Base-by-base conservation (phyloP, 1,140 invertebrate species). In the Condylostylus longicornis region DNA sequence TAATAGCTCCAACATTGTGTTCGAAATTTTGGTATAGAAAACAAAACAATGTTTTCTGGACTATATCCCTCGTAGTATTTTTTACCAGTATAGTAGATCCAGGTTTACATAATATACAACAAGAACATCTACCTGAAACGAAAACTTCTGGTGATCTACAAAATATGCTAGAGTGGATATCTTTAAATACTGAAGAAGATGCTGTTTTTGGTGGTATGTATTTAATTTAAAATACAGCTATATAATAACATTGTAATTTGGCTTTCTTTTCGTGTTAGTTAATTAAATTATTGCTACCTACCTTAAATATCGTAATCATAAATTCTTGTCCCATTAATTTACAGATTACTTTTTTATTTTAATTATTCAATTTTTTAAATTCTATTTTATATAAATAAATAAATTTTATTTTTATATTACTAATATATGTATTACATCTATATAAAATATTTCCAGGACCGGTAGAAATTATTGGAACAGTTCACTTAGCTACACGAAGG, bases 91-190 rank as follows among this genome's bases (percentile, higher is more conserved):
- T 60, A 42, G 48, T 51, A 14, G 51, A 60, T 43, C 54, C 56
- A 4, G 57, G 57, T n/a, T 27, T 20, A 0, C 23, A 58, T 55
- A 58, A 56, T 35, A 49, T 58, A 9, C 51, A 45, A 30, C 50
- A 58, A 27, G 55, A 58, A 33, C 56, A 59, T 20, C 48, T 51
- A 15, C 53, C 53, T 8, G 38, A 40, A 7, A 1, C 39, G 10
- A 42, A 43, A 13, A 28, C 37, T 6, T 36, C 41, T 27, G 51
- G 54, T 20, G 54, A 60, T 30, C 38, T 58, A 17, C 53, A 55
- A 18, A 50, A 48, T 27, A 54, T 59, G 52, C 41, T 60, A 1
- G 48, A 58, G 18, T 60, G 57, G 57, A 60, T 60, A 21, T 57
- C 55, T 38, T 35, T 54, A 18, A 59, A 59, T 33, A 60, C 57